These are phyloP conservation scores for Talpa occidentalis DNA, from an alignment of 2,113 vertebrate genomes.

Conservation along the genomic window DNA sequence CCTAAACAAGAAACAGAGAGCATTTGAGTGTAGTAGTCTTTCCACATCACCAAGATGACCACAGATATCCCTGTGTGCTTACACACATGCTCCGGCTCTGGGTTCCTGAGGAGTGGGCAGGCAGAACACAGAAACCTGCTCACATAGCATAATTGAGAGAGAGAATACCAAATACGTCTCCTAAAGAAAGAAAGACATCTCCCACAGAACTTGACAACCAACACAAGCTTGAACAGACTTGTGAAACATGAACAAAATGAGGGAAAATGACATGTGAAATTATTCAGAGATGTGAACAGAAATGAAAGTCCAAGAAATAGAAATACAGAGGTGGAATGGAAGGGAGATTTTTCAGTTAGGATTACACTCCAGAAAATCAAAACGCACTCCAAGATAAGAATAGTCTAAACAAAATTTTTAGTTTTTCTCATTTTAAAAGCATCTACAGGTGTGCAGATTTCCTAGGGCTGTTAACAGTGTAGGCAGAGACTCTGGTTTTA, in stretches of 20 bases:
- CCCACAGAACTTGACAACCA: not conserved
- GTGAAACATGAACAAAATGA: not conserved
- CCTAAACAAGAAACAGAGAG: not conserved
- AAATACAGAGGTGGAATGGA: not conserved
- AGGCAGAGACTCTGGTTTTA: not conserved
- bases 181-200: not conserved
- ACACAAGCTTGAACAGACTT: not conserved
- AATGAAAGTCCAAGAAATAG: not conserved
- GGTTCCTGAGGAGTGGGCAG: not conserved
- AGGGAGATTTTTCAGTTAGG: not conserved
- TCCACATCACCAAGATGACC: not conserved
- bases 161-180: not conserved
- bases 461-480: not conserved
- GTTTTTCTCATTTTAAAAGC: not conserved
- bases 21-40: too few relatives aligned
- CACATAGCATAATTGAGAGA: not conserved
- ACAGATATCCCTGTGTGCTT: too few relatives aligned
- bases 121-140: not conserved
- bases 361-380: not conserved
- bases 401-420: not conserved
- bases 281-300: not conserved
- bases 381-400: not conserved
- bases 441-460: not conserved
- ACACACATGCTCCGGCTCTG: not conserved
- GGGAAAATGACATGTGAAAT: not conserved